Conservation (phyloP, 2,113 vertebrate genomes). For the Archilochus colubris region DNA sequence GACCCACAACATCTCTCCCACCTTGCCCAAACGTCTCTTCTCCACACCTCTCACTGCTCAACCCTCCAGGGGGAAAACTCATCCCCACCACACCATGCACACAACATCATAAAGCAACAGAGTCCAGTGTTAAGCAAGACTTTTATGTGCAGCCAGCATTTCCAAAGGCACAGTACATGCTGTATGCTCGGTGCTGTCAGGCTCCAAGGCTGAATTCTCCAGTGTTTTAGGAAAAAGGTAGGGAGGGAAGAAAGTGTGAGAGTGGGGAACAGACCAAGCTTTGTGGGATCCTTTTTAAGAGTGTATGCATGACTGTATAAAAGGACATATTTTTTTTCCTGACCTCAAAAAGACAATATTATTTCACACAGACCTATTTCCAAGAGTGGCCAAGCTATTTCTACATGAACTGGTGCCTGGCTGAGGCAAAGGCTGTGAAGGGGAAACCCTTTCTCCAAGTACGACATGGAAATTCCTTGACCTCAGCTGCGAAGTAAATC, state of each 20-base stretch:
- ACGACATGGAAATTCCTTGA: slow-evolving; percentile 71
- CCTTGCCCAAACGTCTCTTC: neutral
- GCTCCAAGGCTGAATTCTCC: slow-evolving; percentile 47
- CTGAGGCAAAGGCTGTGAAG: slow-evolving; percentile 42
- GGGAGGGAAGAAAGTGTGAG: neutral
- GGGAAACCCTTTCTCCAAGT: slow-evolving; percentile 61
- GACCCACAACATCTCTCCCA: neutral
- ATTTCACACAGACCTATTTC: slow-evolving; percentile 62
- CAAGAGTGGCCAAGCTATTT: slow-evolving; percentile 51
- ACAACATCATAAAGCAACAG: slow-evolving; percentile 43
- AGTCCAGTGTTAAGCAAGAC: neutral
- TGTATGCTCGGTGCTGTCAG: slow-evolving; percentile 32
- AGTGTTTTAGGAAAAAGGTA: slow-evolving; percentile 67
- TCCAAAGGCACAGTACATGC: slow-evolving; percentile 56
- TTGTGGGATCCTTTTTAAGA: slow-evolving; percentile 66
- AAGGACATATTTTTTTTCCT: slow-evolving; percentile 37
- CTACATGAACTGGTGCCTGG: slow-evolving; percentile 26
- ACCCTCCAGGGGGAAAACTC: neutral
- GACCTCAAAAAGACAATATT: slow-evolving; percentile 68
- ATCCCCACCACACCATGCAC: neutral
- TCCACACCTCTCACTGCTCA: neutral
- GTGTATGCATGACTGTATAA: slow-evolving; percentile 46
- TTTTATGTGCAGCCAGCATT: slow-evolving; percentile 52
- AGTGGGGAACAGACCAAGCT: slow-evolving; percentile 51
- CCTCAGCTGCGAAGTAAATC: slow-evolving; percentile 36